These are phyloP conservation scores for Leuciscus idus DNA, from an alignment of 2,113 vertebrate species.

Conservation along the genomic window DNA sequence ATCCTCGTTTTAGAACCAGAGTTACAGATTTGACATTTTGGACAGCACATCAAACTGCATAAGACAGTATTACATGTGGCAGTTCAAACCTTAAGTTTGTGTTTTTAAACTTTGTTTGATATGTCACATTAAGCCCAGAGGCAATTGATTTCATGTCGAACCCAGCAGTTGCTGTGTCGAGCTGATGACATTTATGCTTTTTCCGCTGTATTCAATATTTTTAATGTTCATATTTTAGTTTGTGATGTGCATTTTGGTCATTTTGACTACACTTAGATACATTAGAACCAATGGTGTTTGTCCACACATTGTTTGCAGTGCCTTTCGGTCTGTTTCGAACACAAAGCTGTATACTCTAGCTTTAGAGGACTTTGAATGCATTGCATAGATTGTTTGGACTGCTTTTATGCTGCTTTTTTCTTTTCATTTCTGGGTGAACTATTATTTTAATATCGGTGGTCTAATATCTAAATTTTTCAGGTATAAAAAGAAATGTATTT, in stretches of 20 bases:
- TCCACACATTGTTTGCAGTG: background rate
- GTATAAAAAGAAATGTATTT: background rate
- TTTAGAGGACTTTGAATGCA: background rate
- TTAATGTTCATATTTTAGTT: background rate
- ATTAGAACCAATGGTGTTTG: background rate
- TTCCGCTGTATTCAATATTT: background rate
- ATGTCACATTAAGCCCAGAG: conserved; percentile 60
- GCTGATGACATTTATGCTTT: background rate
- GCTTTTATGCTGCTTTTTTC: background rate
- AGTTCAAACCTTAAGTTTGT: background rate
- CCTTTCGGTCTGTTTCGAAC: background rate
- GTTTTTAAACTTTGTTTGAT: conserved; percentile 44
- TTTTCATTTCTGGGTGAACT: background rate
- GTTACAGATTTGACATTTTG: conserved; percentile 29
- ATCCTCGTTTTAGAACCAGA: conserved; percentile 1
- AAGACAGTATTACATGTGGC: background rate
- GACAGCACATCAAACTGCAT: conserved; percentile 2
- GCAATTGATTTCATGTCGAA: conserved; percentile 36
- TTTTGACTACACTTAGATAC: background rate
- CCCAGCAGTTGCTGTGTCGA: background rate
- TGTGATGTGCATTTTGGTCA: background rate
- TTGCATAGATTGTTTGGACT: background rate
- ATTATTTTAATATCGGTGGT: conserved; percentile 14
- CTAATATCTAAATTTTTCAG: conserved; percentile 9
- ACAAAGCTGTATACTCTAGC: background rate